Evolutionary conservation across 2,888 invertebrate species (phyloP), one percentile per base, ranked within the genome.

Genomic region (Zhuqinia jingwanae): DNA sequence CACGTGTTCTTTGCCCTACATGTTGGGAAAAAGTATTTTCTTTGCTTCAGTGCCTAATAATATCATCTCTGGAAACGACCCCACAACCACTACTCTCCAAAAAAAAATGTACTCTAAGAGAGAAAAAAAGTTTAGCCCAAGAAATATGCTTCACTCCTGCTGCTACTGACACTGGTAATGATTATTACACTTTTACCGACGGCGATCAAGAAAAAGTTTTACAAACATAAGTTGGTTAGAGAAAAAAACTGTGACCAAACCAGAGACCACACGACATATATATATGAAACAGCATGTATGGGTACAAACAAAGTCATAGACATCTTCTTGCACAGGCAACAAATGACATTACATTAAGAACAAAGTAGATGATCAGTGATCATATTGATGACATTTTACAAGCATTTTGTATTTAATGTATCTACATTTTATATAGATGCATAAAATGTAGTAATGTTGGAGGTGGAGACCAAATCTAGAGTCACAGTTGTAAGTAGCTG

Each of bases 121-220:
- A 20, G 20, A 56, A 25, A 60, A 60, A 60, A 60, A 60, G 58
- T 25, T 25, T 22, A 60, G 36, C 36, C 36, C 36, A 60, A 25
- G 27, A 60, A 60, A 60, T 60, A 60, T 60, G 58, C 58, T 15
- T 27, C 58, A 22, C 17, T 60, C 25, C 63, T 63, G 63, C 63
- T 63, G 63, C 63, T 63, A 11, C 63, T 63, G 63, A 30, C 30
- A 63, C 63, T 63, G 50, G 30, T 30, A 63, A 58, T 58, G n/a
- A 63, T 63, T 63, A 30, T 22, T 63, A 36, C 36, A 36, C 36
- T 36, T 36, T 50, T 50, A 15, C 50, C n/a, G 13, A 13, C n/a
- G 50, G 8, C 36, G 36, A 36, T 36, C 36, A 6, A 36, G 36
- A 50, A 15, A 50, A 50, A 50, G 8, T 50, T 50, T 50, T 13